Evolutionary conservation across 2,113 vertebrate genomes (phyloP), one percentile per base, ranked within the genome.

Genomic region (Lepus americanus): DNA sequence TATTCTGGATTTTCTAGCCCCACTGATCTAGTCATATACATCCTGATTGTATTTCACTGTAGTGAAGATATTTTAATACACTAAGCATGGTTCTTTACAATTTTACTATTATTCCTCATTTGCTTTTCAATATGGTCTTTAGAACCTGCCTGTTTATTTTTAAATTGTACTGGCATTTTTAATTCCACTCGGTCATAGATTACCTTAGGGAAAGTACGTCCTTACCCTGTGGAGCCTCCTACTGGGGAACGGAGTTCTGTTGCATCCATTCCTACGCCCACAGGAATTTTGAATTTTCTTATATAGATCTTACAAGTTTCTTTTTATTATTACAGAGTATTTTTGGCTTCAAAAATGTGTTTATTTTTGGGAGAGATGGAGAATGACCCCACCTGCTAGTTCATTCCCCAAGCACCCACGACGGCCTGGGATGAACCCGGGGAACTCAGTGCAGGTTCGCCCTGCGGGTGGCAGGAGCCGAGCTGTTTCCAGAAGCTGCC

Each of bases 31-130:
- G 51, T 67, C 17, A 20, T 51, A 51, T 59, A 59, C 55, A 14
- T 17, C 55, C 44, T 44, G 44, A 44, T 7, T 44, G 44, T 84
- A 64, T 39, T 31, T 85, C 33, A 25, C 78, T 23, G 6, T 49
- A 44, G 49, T 73, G 79, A 79, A 53, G 69, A 53, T 88, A n/a
- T 83, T 92, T 92, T 79, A 66, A 66, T 92, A 55, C 64, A 36
- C 44, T 36, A 63, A 73, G 61, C 39, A 70, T 63, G 29, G 72
- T 74, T 73, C 78, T 80, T 83, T 25, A 92, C 49, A 67, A 14
- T 67, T 73, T 79, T 79, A 29, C 27, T 61, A 25, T 89, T 89
- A 39, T 84, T 66, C 70, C 31, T 33, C 73, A 29, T 66, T 85
- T 79, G 23, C 55, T 82, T 73, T 55, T 74, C n/a, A 77, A 59